Conservation (phyloP, 2,113 vertebrate genomes). For the Centrocercus urophasianus region DNA sequence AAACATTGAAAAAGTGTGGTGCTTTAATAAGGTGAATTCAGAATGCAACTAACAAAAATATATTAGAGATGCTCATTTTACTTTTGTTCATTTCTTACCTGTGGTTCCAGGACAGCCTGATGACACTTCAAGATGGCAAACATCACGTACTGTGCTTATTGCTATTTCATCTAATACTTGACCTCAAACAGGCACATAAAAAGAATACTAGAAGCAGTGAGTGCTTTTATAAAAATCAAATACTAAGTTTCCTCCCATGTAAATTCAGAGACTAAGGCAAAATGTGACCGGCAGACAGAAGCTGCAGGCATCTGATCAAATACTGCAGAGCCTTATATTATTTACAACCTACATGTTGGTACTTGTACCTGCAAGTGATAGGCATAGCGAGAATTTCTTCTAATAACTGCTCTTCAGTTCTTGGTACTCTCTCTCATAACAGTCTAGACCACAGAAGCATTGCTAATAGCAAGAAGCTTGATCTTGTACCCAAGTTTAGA, state of each 20-base stretch:
- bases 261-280: background rate
- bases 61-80: background rate
- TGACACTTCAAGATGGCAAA: background rate
- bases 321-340: background rate
- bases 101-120: background rate
- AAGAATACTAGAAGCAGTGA: background rate
- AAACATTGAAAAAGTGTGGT: background rate
- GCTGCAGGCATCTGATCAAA: background rate
- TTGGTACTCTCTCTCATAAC: background rate
- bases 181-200: background rate
- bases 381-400: background rate
- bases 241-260: background rate
- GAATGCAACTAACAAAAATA: background rate
- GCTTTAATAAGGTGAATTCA: background rate
- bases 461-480: no score
- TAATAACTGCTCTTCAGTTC: background rate
- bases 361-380: background rate
- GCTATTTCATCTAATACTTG: background rate
- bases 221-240: background rate
- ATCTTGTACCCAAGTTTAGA: no score
- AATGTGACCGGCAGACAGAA: background rate
- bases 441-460: fast-evolving
- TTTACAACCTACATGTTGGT: background rate
- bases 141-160: background rate
- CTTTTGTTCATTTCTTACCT: background rate